These are phyloP conservation scores for Pseudococcus jackbeardsleyi DNA, from an alignment of 2,888 invertebrate species.

Conservation along the genomic window DNA sequence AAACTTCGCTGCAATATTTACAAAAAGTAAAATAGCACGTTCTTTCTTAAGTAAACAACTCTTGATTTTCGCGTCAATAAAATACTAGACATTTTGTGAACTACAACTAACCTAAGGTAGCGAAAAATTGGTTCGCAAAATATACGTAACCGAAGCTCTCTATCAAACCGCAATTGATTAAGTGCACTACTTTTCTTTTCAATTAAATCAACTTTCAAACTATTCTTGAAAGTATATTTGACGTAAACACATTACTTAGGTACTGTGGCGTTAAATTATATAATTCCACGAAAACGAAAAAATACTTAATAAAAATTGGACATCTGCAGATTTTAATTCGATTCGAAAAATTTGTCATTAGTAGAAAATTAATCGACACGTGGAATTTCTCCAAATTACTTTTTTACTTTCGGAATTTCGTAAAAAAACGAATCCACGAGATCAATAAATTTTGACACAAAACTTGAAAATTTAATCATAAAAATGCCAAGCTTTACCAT, in stretches of 20 bases:
- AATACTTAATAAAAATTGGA: background rate
- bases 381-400: too few relatives aligned
- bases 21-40: constrained; percentile 63
- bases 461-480: constrained; percentile 1
- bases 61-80: constrained; percentile 65
- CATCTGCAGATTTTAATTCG: background rate
- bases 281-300: background rate
- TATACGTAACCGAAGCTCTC: background rate
- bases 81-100: constrained; percentile 60
- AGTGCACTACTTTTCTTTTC: background rate
- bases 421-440: too few relatives aligned
- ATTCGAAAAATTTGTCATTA: background rate
- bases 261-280: background rate
- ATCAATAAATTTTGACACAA: background rate
- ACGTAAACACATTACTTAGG: background rate
- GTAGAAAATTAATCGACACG: background rate
- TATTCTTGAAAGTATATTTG: background rate
- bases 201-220: background rate
- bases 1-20: constrained; percentile 62
- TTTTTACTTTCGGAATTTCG: too few relatives aligned
- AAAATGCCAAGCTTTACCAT: background rate
- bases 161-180: background rate
- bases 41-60: constrained; percentile 63
- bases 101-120: background rate
- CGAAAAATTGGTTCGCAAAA: constrained; percentile 52